Evolutionary conservation across 2,113 vertebrate species (phyloP), one percentile per base, ranked within the genome.

Genomic region (Ammodramus savannarum): DNA sequence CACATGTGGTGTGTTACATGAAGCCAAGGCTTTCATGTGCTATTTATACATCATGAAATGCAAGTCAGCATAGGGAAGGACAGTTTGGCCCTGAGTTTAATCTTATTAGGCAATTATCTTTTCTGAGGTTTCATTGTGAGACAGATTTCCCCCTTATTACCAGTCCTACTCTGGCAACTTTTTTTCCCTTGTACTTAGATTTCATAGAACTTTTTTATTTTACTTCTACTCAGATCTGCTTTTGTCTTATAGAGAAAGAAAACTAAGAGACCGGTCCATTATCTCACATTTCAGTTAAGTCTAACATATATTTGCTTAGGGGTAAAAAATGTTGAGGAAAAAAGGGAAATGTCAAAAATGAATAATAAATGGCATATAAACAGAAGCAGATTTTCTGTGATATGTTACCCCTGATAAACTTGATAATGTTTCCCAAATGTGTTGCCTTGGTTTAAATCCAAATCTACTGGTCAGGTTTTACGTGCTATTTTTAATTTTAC

Each of bases 351-450:
- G 98, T 98, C 98, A 98, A 96, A 98, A 98, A 92, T 96, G 95
- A 98, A 98, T 98, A 98, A 98, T 98, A 98, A 98, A 98, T 96
- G 96, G 92, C 85, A n/a, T 97, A 98, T 98, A 98, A 98, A 98
- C 98, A 98, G 98, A 98, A 98, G 98, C 98, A 98, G 98, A 98
- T 98, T 98, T 98, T 98, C 97, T 97, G 94, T 90, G 96, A 98
- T 98, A 97, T 80, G 97, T 97, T 98, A 97, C 96, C 95, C 63
- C 94, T 62, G 97, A 98, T 98, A 98, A 98, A 98, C 97, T 97
- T 93, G 95, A 96, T 98, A 98, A 98, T 98, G 97, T 97, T 97
- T 98, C 98, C 98, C 98, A 98, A 98, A 98, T 98, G 98, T 97
- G 94, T 97, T 65, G 87, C 94, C 86, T 97, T 98, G 97, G 96